Evolutionary conservation across 2,113 vertebrate species (phyloP).

Genomic region (Ramphastos sulfuratus): DNA sequence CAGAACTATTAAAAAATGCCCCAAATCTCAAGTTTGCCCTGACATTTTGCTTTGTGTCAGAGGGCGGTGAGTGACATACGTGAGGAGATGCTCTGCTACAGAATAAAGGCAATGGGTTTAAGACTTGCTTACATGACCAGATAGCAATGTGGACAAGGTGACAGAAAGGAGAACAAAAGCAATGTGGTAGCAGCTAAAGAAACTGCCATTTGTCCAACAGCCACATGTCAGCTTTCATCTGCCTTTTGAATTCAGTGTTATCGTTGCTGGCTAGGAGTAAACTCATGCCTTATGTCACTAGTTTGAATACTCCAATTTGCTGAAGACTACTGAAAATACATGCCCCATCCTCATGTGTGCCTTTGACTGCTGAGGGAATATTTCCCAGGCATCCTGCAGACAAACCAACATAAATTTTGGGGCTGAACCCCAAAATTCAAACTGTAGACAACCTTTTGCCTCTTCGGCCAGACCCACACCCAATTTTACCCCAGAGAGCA

Average conservation of each 20-base stretch:
- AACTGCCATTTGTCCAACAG: neutral
- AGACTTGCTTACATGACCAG: neutral
- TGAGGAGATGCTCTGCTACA: neutral
- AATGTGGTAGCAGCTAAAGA: neutral
- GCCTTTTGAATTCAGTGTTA: neutral
- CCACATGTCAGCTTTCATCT: accelerated
- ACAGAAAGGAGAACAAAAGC: neutral
- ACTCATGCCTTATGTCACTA: neutral
- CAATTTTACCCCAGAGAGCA: neutral
- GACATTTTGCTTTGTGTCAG: neutral
- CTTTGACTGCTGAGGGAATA: neutral
- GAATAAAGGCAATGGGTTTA: neutral
- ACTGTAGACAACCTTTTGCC: neutral
- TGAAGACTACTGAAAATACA: neutral
- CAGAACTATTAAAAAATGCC: neutral
- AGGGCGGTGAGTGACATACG: neutral
- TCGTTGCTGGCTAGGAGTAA: neutral
- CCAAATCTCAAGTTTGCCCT: neutral
- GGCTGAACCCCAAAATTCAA: neutral
- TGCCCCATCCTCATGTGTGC: neutral
- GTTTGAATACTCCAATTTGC: neutral
- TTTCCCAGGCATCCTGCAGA: neutral
- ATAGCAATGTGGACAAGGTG: neutral
- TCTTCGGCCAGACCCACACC: neutral
- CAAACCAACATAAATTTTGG: neutral